These are phyloP conservation scores for Eupithecia exiguata DNA, from an alignment of 2,888 invertebrate species.

Conservation along the genomic window DNA sequence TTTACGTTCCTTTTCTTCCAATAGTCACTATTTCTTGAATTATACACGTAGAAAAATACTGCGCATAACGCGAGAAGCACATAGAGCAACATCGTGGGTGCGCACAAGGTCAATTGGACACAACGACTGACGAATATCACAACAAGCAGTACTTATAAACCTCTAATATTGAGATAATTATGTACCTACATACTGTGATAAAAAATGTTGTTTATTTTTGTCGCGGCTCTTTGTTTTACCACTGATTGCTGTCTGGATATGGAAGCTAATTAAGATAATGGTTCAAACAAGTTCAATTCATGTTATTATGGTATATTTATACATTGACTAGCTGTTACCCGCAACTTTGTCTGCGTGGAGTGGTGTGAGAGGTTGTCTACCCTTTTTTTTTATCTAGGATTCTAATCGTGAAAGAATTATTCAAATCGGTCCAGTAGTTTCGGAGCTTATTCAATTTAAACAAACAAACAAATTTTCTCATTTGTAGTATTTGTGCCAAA, in stretches of 20 bases:
- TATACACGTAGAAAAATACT: slow-evolving; percentile 40
- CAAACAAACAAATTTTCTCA: too few relatives aligned
- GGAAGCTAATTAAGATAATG: neutral
- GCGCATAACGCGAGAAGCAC: slow-evolving; percentile 44
- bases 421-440: too few relatives aligned
- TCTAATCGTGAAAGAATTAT: too few relatives aligned
- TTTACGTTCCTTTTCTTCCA: slow-evolving; percentile 63
- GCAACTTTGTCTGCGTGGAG: too few relatives aligned
- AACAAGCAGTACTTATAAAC: neutral
- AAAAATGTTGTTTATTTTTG: neutral
- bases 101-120: neutral
- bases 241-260: neutral
- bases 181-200: neutral
- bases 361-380: too few relatives aligned
- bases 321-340: too few relatives aligned
- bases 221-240: neutral
- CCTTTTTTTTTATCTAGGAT: too few relatives aligned
- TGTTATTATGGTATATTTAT: neutral
- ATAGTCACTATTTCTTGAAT: slow-evolving; percentile 52
- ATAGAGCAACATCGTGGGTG: slow-evolving; percentile 37
- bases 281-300: neutral
- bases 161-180: neutral
- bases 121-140: neutral
- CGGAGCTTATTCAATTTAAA: too few relatives aligned
- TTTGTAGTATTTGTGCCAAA: too few relatives aligned